A percentile compares a stretch with the other conserved stretches of the same genome.
Evolutionary conservation across 2,113 vertebrate species (phyloP).

Genomic region (Phocoena sinus): DNA sequence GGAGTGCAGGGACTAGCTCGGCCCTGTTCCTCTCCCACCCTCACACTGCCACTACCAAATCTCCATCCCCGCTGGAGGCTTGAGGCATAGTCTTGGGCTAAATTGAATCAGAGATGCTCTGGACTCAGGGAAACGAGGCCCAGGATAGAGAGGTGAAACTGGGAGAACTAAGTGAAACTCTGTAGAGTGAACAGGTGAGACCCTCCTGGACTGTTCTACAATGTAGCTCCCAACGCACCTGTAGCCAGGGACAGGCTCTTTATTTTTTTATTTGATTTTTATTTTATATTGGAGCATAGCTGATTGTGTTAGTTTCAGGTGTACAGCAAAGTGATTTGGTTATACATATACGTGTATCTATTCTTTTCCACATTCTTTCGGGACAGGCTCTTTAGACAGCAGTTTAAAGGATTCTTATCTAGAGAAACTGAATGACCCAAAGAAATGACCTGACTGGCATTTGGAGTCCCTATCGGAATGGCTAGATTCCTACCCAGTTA

Average conservation of each 20-base stretch:
- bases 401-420: neutral
- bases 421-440: neutral
- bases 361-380: too few species aligned
- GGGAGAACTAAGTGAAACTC: neutral
- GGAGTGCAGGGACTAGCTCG: accelerated
- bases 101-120: neutral
- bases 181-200: neutral
- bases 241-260: neutral
- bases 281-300: too few species aligned
- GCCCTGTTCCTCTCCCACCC: neutral
- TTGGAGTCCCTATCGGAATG: neutral
- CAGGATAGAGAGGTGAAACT: neutral
- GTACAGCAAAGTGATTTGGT: too few species aligned
- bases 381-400: neutral
- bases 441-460: neutral
- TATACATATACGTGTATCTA: too few species aligned
- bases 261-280: too few species aligned
- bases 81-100: neutral
- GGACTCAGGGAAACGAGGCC: neutral
- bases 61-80: neutral
- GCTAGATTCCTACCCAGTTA: neutral
- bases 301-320: too few species aligned
- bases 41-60: neutral
- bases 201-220: neutral
- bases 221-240: neutral